A percentile compares a stretch with the other conserved stretches of the same genome.
phyloP scores from a whole-genome alignment of 1,140 invertebrate genomes.

The Diuraphis noxia region DNA sequence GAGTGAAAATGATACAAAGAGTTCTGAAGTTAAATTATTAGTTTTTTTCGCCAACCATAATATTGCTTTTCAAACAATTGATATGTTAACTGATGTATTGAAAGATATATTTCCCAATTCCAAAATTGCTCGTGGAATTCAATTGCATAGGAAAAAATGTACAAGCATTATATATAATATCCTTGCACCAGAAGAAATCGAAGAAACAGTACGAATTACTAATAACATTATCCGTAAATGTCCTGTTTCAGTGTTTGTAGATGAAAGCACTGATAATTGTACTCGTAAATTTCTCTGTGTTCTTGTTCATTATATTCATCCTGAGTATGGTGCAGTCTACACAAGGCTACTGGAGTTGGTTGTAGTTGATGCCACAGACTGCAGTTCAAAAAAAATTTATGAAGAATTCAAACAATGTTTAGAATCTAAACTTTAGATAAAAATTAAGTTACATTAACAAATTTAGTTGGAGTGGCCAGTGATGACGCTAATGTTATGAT shows the following conservation, averaged over 20 bases:
- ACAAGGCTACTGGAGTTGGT: neutral
- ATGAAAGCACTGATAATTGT: neutral
- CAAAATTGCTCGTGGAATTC: neutral
- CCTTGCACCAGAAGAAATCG: neutral
- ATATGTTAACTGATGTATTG: neutral
- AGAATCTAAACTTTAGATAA: neutral
- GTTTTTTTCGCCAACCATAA: slow-evolving; percentile 1
- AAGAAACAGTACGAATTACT: neutral
- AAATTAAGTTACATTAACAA: neutral
- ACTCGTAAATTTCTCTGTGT: neutral
- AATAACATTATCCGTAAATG: neutral
- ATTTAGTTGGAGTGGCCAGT: neutral
- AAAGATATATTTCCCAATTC: slow-evolving; percentile 10
- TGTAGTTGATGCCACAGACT: neutral
- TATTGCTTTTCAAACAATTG: neutral
- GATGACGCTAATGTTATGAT: neutral
- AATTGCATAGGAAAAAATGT: neutral
- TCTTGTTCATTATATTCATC: neutral
- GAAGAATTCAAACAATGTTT: neutral
- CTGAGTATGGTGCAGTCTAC: neutral
- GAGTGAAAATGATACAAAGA: neutral
- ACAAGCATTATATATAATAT: slow-evolving; percentile 14
- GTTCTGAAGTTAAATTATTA: neutral
- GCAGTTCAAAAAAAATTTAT: neutral
- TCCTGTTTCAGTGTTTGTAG: neutral